Evolutionary conservation across 1,140 invertebrate species (phyloP), one percentile per base, ranked within the genome.

Genomic region (Lasaia peninsularis): DNA sequence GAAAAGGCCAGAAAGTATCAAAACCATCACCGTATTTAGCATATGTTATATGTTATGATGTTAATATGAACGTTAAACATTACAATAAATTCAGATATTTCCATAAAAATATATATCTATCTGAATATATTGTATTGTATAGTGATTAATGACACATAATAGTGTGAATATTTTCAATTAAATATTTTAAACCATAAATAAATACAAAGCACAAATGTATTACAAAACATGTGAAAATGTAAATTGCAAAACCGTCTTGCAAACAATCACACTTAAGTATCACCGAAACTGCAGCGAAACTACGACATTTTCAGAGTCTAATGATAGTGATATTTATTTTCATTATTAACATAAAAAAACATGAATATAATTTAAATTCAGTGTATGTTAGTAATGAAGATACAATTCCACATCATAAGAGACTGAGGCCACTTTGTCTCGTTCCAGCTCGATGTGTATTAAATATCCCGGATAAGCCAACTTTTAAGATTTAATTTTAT

Each of bases 21-120:
- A 35, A 88, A 88, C 85, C 85, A 78, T 85, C 85, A 88, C 85
- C 85, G 75, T 78, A 74, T 79, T 73, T 79, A 82, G 80, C 73
- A 61, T 62, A 55, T 16, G 14, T 57, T 54, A 61, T 52, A 57
- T 12, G 60, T 57, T 33, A 58, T 14, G 12, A 55, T 20, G 20
- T 44, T 40, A 37, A 54, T 18, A 54, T 54, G 49, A 51, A 28
- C 10, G 12, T 40, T 40, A 37, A 12, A n/a, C 10, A 37, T 54
- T 16, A 37, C 24, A 54, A 31, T 54, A 54, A 24, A 7, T 28
- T 44, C 52, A 54, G 52, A 14, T 54, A 28, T 12, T 14, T 32
- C 16, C 12, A 2, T 28, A 10, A 18, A 44, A 37, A 37, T 14
- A 14, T 44, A 20, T 10, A 1, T 6, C 16, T 18, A 40, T 18